These are phyloP conservation scores for Amphipyra berbera DNA, from an alignment of 2,888 invertebrate species.

Conservation along the genomic window DNA sequence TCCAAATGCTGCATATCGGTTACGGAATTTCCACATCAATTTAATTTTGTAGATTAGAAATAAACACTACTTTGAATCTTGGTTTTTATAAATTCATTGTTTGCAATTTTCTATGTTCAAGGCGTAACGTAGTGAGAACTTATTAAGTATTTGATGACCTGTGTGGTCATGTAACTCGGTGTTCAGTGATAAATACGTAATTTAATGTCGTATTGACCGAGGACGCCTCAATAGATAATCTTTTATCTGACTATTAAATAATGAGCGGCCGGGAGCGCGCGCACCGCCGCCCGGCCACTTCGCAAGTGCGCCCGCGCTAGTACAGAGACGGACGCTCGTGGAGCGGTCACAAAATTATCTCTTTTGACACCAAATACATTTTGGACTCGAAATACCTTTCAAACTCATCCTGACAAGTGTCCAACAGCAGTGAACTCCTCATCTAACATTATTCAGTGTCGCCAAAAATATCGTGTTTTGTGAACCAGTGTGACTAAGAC, in stretches of 20 bases:
- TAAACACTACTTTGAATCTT: constrained; percentile 5
- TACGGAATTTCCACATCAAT: constrained; percentile 6
- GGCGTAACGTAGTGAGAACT: constrained; percentile 3
- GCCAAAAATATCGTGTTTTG: constrained; percentile 28
- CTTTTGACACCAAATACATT: constrained; percentile 36
- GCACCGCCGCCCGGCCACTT: constrained; percentile 69
- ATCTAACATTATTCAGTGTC: constrained; percentile 11
- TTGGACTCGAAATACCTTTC: constrained; percentile 17
- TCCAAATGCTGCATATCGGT: constrained; percentile 2
- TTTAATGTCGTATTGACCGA: constrained; percentile 81
- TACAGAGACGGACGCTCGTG: constrained; percentile 61
- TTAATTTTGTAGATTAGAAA: constrained; percentile 6
- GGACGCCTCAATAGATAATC: constrained; percentile 86
- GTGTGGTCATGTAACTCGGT: constrained; percentile 57
- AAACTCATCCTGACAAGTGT: constrained; percentile 28
- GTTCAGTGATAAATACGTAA: constrained; percentile 72
- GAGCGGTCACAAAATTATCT: constrained; percentile 44
- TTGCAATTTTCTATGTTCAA: background rate
- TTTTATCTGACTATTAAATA: constrained; percentile 88
- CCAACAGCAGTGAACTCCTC: constrained; percentile 23
- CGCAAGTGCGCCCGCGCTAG: constrained; percentile 64
- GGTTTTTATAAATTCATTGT: background rate
- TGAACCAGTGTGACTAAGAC: constrained; percentile 43
- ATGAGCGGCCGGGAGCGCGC: constrained; percentile 73
- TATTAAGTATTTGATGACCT: constrained; percentile 35